phyloP scores from a whole-genome alignment of 2,113 vertebrate species.

The Rafetus swinhoei region DNA sequence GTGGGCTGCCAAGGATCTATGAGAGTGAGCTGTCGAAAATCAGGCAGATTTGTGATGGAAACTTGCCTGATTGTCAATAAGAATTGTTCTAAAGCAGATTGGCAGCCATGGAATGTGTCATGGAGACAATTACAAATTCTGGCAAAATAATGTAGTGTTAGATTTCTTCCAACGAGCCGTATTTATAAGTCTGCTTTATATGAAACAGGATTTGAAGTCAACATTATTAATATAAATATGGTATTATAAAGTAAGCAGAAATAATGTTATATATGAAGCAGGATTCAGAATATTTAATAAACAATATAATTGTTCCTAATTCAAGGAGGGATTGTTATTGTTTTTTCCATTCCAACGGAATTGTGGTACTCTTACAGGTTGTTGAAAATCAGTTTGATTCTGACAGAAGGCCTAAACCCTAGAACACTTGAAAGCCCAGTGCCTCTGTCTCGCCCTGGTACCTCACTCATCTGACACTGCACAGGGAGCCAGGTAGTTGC shows the following conservation, averaged over 20 bases:
- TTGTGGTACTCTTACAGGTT: neutral
- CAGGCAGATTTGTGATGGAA: neutral
- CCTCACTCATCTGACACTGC: neutral
- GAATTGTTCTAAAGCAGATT: neutral
- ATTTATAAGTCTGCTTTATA: neutral
- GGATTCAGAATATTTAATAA: neutral
- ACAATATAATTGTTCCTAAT: neutral
- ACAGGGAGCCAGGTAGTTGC: neutral
- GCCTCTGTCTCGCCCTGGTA: neutral
- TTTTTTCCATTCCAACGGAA: neutral
- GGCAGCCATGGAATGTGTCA: too few species aligned
- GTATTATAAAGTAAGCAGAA: neutral
- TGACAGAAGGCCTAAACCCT: neutral
- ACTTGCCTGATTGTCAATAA: neutral
- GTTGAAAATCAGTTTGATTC: neutral
- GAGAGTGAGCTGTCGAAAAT: neutral
- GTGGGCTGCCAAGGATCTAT: neutral
- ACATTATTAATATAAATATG: neutral
- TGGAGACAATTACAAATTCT: neutral
- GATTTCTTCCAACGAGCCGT: neutral
- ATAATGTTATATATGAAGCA: neutral
- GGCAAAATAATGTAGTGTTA: neutral
- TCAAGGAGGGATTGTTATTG: too few species aligned
- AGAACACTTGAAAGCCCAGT: neutral
- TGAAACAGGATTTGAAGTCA: neutral